These are phyloP conservation scores for Trematocara stigmaticum DNA, from an alignment of 2,113 vertebrate species.

Conservation along the genomic window DNA sequence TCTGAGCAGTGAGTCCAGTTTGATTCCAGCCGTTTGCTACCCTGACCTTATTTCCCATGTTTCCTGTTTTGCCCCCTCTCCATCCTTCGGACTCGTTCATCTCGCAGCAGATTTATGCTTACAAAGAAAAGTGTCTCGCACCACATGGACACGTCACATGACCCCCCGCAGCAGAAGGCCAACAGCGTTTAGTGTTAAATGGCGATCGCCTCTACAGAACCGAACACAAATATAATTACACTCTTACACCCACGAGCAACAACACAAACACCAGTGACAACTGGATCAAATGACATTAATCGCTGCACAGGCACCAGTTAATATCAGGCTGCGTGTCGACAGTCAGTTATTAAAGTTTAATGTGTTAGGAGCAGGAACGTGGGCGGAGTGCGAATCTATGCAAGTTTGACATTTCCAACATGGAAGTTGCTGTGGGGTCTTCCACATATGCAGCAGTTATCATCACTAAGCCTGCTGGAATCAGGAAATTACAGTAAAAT, in stretches of 20 bases:
- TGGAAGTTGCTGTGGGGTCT: neutral
- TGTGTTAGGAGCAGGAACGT: neutral
- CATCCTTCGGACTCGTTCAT: neutral
- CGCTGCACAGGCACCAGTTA: neutral
- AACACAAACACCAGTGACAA: neutral
- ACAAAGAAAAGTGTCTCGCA: neutral
- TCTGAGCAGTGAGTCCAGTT: neutral
- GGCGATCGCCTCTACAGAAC: neutral
- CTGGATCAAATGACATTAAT: neutral
- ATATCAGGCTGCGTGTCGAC: neutral
- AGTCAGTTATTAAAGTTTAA: neutral
- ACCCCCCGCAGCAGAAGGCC: neutral
- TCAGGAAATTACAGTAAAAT: neutral
- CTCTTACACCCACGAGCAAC: neutral
- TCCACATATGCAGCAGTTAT: neutral
- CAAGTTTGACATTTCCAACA: neutral
- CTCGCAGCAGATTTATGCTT: neutral
- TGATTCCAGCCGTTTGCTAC: neutral
- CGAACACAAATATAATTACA: neutral
- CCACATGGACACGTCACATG: neutral
- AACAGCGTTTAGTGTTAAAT: neutral
- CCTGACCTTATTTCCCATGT: neutral
- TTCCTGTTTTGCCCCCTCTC: neutral
- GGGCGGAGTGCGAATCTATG: neutral
- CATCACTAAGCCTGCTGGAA: accelerated